Base-by-base conservation (phyloP, 2,113 vertebrate genomes). In the Lampris incognitus region DNA sequence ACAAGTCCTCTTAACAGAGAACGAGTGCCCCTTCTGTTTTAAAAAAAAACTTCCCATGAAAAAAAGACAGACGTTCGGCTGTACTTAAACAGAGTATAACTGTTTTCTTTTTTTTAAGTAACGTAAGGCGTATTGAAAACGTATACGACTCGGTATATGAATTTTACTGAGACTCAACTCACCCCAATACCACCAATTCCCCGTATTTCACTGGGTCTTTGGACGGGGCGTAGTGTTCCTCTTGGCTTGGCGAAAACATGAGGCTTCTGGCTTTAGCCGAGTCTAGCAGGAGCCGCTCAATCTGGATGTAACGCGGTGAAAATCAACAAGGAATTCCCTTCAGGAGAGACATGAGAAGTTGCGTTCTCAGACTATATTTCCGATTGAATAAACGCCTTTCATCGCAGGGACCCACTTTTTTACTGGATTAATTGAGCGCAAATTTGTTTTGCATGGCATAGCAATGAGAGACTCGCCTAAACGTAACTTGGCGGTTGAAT, bases 181-280 rank as follows among this genome's bases (percentile, higher is more conserved):
- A 98, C 97, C 97, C 97, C 83, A 98, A 88, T 4, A 98, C 97
- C 85, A 98, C 95, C 87, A 98, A 94, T 90, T 98, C 97, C 72
- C 97, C 97, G 91, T 98, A 98, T 87, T 98, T 97, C 72, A 97
- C 94, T 11, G 96, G 96, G 90, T 98, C 97, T 94, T 98, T 98
- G 78, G 93, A 94, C 64, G 95, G 97, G 91, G 95, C 94, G 92
- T 96, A 95, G 92, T 94, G 94, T 88, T 98, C 97, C 92, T 98
- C 97, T 81, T 96, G 96, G 90, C 94, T 94, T 42, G 95, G 93
- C 81, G 96, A 96, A 94, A 98, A 97, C 97, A 98, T 98, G 95
- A 94, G 95, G 91, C 92, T 93, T 74, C 81, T 81, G 81, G 82
- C 75, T 87, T 88, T 74, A 61, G 24, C 85, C 71, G 75, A 72